Conservation (phyloP, 2,888 invertebrate species). For the Deroplatys truncata region DNA sequence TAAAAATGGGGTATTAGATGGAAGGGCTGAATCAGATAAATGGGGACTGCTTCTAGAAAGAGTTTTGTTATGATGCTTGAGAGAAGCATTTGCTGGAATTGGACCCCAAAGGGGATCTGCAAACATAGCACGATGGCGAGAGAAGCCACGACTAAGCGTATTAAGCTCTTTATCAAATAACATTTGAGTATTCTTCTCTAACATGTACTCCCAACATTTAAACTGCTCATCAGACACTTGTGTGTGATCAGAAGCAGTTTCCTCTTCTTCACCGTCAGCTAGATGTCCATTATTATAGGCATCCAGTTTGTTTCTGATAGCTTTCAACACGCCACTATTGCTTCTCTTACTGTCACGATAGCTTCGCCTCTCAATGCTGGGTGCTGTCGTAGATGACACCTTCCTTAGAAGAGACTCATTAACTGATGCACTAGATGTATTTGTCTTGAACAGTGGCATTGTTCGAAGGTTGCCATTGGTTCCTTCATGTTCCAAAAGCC, state of each 20-base stretch:
- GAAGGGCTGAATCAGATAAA: slow-evolving; percentile 46
- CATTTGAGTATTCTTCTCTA: slow-evolving; percentile 85
- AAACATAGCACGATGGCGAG: slow-evolving; percentile 21
- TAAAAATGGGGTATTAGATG: slow-evolving; percentile 50
- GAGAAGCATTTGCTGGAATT: slow-evolving; percentile 35
- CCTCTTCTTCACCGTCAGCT: slow-evolving; percentile 44
- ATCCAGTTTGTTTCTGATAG: slow-evolving; percentile 28
- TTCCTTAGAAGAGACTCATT: slow-evolving; percentile 41
- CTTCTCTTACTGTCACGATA: slow-evolving; percentile 28
- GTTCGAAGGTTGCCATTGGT: slow-evolving; percentile 9
- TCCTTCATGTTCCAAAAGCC: not conserved
- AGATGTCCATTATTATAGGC: slow-evolving; percentile 32
- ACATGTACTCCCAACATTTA: slow-evolving; percentile 90
- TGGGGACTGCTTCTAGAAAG: slow-evolving; percentile 64
- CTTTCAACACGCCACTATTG: slow-evolving; percentile 24
- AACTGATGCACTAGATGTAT: slow-evolving; percentile 38
- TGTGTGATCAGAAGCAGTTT: slow-evolving; percentile 45
- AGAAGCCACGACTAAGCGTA: slow-evolving; percentile 54
- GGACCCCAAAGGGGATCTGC: slow-evolving; percentile 49
- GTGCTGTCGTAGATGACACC: slow-evolving; percentile 34
- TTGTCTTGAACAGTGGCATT: slow-evolving; percentile 37
- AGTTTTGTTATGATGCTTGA: slow-evolving; percentile 8
- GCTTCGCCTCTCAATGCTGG: slow-evolving; percentile 24
- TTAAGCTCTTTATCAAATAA: slow-evolving; percentile 84
- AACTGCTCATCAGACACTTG: slow-evolving; percentile 77